Percentiles rank a stretch among this genome's conserved stretches.
Conservation (phyloP, 2,888 invertebrate species). For the Melipona beecheii region DNA sequence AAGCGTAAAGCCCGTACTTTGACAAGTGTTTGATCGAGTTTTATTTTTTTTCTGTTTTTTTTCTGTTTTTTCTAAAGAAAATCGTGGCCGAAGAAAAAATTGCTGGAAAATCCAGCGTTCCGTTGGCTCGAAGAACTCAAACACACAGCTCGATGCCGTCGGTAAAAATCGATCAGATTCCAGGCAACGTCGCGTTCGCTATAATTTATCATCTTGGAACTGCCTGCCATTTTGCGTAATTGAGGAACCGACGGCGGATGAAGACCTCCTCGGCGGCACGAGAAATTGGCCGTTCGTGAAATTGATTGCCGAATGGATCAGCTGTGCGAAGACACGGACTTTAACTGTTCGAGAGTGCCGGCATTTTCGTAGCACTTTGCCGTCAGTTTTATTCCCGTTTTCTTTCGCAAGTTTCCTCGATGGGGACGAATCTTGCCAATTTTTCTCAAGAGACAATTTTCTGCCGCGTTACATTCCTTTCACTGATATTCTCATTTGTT, state of each 20-base stretch:
- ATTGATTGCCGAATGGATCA: constrained; percentile 65
- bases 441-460: constrained; percentile 13
- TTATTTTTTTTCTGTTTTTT: too few species aligned
- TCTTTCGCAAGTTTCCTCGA: neutral
- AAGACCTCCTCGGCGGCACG: constrained; percentile 57
- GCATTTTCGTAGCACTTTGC: constrained; percentile 36
- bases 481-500: neutral
- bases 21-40: too few species aligned
- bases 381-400: constrained; percentile 37
- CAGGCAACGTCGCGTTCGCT: constrained; percentile 56
- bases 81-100: too few species aligned
- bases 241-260: constrained; percentile 65
- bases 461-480: neutral
- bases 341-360: constrained; percentile 51
- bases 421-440: constrained; percentile 30
- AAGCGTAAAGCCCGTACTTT: too few species aligned
- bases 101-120: constrained; percentile 17
- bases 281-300: constrained; percentile 71
- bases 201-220: constrained; percentile 70
- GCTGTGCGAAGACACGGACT: constrained; percentile 45
- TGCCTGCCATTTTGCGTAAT: constrained; percentile 70
- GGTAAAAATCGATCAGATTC: constrained; percentile 67
- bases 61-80: too few species aligned
- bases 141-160: constrained; percentile 6
- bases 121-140: neutral